phyloP scores from a whole-genome alignment of 2,113 vertebrate genomes.

The Vulpes ferrilata region DNA sequence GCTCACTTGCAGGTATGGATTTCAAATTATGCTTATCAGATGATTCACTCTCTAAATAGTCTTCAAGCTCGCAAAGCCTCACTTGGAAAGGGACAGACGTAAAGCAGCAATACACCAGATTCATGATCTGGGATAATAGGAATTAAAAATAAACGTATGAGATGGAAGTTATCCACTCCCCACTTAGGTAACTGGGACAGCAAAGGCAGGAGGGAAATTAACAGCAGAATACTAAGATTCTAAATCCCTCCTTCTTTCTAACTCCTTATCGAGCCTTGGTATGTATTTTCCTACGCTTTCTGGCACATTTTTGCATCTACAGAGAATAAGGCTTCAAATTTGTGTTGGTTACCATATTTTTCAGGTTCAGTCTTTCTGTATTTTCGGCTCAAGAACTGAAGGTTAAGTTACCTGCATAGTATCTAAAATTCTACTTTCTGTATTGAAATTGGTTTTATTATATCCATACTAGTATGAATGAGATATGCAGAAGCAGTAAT shows the following conservation, averaged over 20 bases:
- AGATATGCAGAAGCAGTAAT: neutral
- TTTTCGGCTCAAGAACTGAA: conserved; percentile 29
- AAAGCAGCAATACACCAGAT: neutral
- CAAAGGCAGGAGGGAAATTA: neutral
- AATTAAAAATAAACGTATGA: conserved; percentile 35
- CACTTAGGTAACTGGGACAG: neutral
- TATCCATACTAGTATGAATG: neutral
- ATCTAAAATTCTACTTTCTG: neutral
- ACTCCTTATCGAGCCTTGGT: neutral
- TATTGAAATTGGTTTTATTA: conserved; percentile 21
- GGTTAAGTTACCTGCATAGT: neutral
- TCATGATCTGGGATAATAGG: neutral
- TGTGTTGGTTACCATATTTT: neutral
- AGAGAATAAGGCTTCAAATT: neutral
- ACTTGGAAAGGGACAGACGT: neutral
- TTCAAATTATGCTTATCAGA: neutral
- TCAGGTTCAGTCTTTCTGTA: neutral
- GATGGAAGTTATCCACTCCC: neutral
- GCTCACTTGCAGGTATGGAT: neutral
- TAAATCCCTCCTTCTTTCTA: neutral
- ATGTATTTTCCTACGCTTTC: neutral
- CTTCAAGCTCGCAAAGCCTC: neutral
- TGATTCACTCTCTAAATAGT: neutral
- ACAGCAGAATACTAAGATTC: neutral
- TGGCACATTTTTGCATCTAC: neutral